Evolutionary conservation across 2,113 vertebrate genomes (phyloP), one percentile per base, ranked within the genome.

Genomic region (Poeciliopsis retropinna): DNA sequence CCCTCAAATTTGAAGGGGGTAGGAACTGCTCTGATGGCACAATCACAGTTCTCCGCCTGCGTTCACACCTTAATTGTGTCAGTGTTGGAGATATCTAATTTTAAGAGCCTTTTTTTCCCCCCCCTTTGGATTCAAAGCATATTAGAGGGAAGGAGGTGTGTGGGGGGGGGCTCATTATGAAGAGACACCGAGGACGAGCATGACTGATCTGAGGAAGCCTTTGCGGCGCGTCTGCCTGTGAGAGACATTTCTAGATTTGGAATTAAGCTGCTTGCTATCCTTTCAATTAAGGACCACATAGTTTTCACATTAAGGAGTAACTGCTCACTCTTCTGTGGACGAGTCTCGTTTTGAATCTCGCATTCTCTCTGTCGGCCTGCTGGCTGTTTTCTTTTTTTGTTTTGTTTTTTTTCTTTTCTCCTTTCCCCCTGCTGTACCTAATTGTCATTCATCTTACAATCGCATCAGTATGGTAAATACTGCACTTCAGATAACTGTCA

Each of bases 201-300:
- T 63, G 68, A 87, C 82, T 67, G 81, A 80, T 81, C 80, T 29
- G 63, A 17, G 0, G 29, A 67, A 63, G 29, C 67, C 79, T 90
- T 85, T 86, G 74, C 80, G 76, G 76, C 66, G 63, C 37, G 2
- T 67, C 62, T 72, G 63, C 73, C 76, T 88, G 73, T 78, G 81
- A 88, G 81, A 69, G 80, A 77, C 75, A 67, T 75, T 82, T 68
- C 6, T 44, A 54, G 60, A 79, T 72, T 72, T 80, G 67, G 72
- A 66, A 83, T 62, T 54, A 76, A 80, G 70, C 83, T 61, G 1
- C 75, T 79, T 65, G 11, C 75, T 62, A 80, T 83, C 82, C 85
- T 89, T 93, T 91, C 88, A 92, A 90, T 90, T 89, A 91, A 60
- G 41, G 73, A 74, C 63, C 70, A 57, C 72, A 22, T 54, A 14